A percentile compares a stretch with the other conserved stretches of the same genome.
phyloP scores from a whole-genome alignment of 2,888 invertebrate species.

The Pimpla rufipes region DNA sequence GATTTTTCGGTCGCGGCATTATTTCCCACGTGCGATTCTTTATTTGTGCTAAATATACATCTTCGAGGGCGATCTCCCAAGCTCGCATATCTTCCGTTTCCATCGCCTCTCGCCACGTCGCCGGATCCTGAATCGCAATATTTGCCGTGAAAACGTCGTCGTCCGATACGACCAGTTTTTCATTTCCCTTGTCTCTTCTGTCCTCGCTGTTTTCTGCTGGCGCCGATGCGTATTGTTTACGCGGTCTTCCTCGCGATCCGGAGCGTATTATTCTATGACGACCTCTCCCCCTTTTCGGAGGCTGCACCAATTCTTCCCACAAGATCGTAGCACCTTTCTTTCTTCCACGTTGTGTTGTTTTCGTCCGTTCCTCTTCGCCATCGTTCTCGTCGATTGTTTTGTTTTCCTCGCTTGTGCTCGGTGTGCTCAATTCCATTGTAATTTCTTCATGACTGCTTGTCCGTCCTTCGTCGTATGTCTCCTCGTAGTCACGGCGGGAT shows the following conservation, averaged over 20 bases:
- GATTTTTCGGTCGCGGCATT: slow-evolving; percentile 41
- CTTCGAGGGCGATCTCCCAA: slow-evolving; percentile 55
- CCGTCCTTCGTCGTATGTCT: not conserved
- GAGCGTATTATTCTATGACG: slow-evolving; percentile 55
- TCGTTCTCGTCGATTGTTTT: not conserved
- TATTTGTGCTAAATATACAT: slow-evolving; percentile 54
- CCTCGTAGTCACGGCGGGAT: not conserved
- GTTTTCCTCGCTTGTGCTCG: not conserved
- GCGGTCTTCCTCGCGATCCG: slow-evolving; percentile 52
- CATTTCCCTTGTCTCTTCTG: slow-evolving; percentile 43
- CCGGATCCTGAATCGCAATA: slow-evolving; percentile 28
- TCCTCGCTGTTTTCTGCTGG: not conserved
- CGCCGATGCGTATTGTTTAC: slow-evolving; percentile 38
- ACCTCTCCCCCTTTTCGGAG: slow-evolving; percentile 55
- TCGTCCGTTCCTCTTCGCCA: not conserved
- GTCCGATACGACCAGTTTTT: slow-evolving; percentile 1
- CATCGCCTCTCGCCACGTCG: slow-evolving; percentile 42
- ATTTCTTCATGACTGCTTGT: not conserved
- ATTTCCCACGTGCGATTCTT: slow-evolving; percentile 63
- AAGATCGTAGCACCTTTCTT: slow-evolving; percentile 37
- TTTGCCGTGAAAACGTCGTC: slow-evolving; percentile 37
- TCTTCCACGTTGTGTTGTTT: not conserved
- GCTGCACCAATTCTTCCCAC: slow-evolving; percentile 28
- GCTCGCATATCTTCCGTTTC: slow-evolving; percentile 20
- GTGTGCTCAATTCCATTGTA: not conserved